These are phyloP conservation scores for Parthenolecanium corni DNA, from an alignment of 2,888 invertebrate species.

Conservation along the genomic window DNA sequence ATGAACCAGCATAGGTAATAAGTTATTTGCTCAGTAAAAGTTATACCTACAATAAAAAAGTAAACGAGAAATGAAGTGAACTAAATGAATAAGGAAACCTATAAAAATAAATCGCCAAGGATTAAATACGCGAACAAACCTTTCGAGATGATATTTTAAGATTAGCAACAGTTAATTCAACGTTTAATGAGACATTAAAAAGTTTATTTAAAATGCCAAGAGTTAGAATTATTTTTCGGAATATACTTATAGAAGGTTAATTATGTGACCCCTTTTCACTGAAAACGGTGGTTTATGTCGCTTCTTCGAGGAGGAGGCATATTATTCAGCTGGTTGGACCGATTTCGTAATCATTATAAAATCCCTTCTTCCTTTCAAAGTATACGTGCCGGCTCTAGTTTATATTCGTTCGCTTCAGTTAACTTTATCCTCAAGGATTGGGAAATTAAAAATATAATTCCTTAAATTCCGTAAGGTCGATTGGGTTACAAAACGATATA, in stretches of 20 bases:
- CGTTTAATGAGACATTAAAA: slow-evolving; percentile 22
- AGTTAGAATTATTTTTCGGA: slow-evolving; percentile 14
- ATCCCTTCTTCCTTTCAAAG: no score
- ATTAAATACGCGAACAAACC: slow-evolving; percentile 2
- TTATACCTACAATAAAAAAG: slow-evolving; percentile 12
- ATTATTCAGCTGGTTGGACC: no score
- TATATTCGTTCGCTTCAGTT: not conserved
- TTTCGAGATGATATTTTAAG: slow-evolving; percentile 20
- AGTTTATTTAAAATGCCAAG: slow-evolving; percentile 17
- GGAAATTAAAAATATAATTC: slow-evolving; percentile 9
- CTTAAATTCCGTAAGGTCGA: not conserved
- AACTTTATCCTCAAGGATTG: not conserved
- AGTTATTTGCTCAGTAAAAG: no score
- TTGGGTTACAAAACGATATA: no score
- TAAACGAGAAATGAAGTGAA: not conserved
- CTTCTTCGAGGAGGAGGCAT: no score
- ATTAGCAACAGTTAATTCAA: slow-evolving; percentile 16
- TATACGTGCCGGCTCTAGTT: no score
- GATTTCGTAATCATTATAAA: no score
- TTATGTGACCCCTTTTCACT: slow-evolving; percentile 1
- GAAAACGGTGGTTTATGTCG: no score
- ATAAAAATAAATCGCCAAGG: slow-evolving; percentile 2
- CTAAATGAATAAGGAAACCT: not conserved
- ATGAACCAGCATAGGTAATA: no score
- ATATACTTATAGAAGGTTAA: slow-evolving; percentile 7